Evolutionary conservation across 2,113 vertebrate species (phyloP).

Genomic region (Rostratula benghalensis): DNA sequence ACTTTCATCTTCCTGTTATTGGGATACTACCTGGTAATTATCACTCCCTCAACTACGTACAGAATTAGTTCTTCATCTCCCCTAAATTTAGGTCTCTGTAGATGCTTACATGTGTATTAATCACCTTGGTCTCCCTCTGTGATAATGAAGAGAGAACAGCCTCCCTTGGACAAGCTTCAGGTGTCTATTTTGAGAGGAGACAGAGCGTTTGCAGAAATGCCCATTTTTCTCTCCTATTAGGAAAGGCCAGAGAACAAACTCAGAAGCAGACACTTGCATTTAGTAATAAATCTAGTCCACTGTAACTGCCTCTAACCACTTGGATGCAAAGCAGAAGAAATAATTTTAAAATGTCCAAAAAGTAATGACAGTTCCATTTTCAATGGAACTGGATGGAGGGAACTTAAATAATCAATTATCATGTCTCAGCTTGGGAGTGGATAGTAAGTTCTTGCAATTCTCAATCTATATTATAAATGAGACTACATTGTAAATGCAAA

Average conservation of each 20-base stretch:
- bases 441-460: neutral
- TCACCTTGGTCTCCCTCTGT: neutral
- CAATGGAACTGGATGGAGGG: neutral
- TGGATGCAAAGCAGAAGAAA: neutral
- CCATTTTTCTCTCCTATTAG: neutral
- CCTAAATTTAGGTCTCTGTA: neutral
- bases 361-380: neutral
- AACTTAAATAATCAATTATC: neutral
- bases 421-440: neutral
- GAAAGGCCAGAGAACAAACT: neutral
- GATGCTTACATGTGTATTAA: neutral
- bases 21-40: neutral
- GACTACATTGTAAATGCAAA: neutral
- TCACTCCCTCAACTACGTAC: neutral
- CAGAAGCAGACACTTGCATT: neutral
- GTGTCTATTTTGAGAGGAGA: neutral
- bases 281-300: neutral
- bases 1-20: neutral
- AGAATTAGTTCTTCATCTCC: neutral
- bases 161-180: neutral
- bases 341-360: neutral
- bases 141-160: neutral
- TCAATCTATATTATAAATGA: neutral
- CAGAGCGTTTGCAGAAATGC: neutral
- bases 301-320: neutral